Conservation (phyloP, 2,797 vertebrate species). For the Varecia variegata region DNA sequence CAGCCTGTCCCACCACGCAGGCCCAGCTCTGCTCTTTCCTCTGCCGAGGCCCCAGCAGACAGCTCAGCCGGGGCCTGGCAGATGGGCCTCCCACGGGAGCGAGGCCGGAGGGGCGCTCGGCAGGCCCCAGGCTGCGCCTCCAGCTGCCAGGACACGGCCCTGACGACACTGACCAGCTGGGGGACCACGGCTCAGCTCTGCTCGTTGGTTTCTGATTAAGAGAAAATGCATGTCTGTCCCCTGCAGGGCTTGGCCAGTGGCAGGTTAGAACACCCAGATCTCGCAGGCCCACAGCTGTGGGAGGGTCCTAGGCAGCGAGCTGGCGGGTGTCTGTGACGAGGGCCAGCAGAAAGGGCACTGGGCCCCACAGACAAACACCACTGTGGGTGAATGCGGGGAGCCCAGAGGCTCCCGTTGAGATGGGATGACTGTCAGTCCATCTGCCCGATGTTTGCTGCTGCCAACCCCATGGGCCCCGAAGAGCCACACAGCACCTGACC, state of each 20-base stretch:
- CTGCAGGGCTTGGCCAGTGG: background rate
- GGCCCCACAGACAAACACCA: background rate
- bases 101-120: background rate
- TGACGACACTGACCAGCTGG: slow-evolving; percentile 16
- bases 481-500: background rate
- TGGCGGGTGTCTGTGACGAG: background rate
- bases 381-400: accelerated
- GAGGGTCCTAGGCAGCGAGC: too few species aligned
- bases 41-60: too few species aligned
- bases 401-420: too few species aligned
- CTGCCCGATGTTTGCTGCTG: too few species aligned
- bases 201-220: slow-evolving; percentile 43
- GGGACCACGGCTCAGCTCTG: background rate
- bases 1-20: too few species aligned
- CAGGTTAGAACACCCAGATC: background rate
- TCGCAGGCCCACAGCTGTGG: background rate
- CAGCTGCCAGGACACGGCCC: background rate
- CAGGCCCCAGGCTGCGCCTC: background rate
- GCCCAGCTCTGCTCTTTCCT: background rate
- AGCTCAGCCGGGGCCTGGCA: background rate
- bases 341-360: background rate
- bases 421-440: accelerated
- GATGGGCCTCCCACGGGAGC: background rate
- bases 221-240: slow-evolving; percentile 13
- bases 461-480: background rate